Conservation (phyloP, 2,888 invertebrate genomes). For the Drosophila subquinaria region DNA sequence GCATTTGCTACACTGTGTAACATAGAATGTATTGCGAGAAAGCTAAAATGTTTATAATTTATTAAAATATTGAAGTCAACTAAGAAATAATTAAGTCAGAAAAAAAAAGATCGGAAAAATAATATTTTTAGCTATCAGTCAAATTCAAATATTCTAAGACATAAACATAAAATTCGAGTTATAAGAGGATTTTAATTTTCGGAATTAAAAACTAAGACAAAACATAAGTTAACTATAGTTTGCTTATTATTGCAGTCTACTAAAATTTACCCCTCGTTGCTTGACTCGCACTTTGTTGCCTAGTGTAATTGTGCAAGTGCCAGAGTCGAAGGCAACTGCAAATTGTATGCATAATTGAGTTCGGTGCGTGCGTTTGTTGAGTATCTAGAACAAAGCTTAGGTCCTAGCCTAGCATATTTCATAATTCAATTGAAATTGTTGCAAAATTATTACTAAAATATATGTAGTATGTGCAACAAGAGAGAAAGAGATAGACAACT, state of each 20-base stretch:
- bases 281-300: slow-evolving; percentile 4
- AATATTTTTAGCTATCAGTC: too few relatives aligned
- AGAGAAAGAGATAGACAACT: slow-evolving; percentile 5
- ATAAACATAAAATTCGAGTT: too few relatives aligned
- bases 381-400: slow-evolving; percentile 21
- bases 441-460: slow-evolving; percentile 63
- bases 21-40: neutral
- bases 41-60: neutral
- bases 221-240: too few relatives aligned
- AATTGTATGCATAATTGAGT: slow-evolving; percentile 58
- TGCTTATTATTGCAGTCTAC: too few relatives aligned
- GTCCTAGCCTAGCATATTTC: slow-evolving; percentile 51
- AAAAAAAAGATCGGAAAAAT: too few relatives aligned
- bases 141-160: too few relatives aligned
- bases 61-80: too few relatives aligned
- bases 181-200: too few relatives aligned
- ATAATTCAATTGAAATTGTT: slow-evolving; percentile 75
- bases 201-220: too few relatives aligned
- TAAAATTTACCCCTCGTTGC: neutral
- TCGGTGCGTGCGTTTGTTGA: slow-evolving; percentile 18
- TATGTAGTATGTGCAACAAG: slow-evolving; percentile 43
- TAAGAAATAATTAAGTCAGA: too few relatives aligned
- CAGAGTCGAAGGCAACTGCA: slow-evolving; percentile 32
- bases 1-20: slow-evolving; percentile 29
- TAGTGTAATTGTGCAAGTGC: slow-evolving; percentile 21